Percentiles rank a stretch among this genome's conserved stretches.
These are phyloP conservation scores for Agrochola circellaris DNA, from an alignment of 2,888 invertebrate species.

Conservation along the genomic window DNA sequence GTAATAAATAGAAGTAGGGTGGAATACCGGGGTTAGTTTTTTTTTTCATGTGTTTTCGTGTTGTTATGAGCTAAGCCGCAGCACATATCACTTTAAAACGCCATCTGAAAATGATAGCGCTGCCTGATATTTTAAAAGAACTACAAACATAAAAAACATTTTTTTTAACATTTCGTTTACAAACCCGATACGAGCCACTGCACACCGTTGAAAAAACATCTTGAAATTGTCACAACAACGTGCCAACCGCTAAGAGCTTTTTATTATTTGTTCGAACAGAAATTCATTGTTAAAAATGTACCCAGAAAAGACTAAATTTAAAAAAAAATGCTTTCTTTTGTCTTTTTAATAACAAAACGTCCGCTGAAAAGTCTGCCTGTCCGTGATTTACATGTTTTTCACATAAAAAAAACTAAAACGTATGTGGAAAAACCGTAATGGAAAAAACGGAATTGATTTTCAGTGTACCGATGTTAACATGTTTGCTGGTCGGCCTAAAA, in stretches of 20 bases:
- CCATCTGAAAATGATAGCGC: neutral
- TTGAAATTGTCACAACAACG: neutral
- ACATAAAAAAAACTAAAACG: slow-evolving; percentile 28
- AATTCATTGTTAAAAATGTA: slow-evolving; percentile 6
- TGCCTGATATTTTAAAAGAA: neutral
- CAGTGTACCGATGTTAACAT: slow-evolving; percentile 9
- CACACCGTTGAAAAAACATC: neutral
- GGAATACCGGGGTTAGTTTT: neutral
- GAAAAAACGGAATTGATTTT: slow-evolving; percentile 46
- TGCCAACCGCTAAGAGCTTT: slow-evolving; percentile 5
- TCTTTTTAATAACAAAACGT: slow-evolving; percentile 24
- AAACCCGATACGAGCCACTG: neutral
- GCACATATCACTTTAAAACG: neutral
- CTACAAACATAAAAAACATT: neutral
- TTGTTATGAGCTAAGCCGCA: no score
- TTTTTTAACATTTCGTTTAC: neutral
- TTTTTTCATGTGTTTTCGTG: slow-evolving; percentile 9
- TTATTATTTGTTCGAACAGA: slow-evolving; percentile 1
- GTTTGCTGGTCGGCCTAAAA: slow-evolving; percentile 37
- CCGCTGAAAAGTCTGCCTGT: slow-evolving; percentile 9
- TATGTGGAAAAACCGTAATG: slow-evolving; percentile 18
- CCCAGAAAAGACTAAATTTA: neutral
- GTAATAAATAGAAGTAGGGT: neutral
- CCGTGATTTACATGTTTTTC: slow-evolving; percentile 24
- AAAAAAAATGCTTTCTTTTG: slow-evolving; percentile 20